Evolutionary conservation across 2,797 vertebrate species (phyloP), one percentile per base, ranked within the genome.

Genomic region (Falco columbarius): DNA sequence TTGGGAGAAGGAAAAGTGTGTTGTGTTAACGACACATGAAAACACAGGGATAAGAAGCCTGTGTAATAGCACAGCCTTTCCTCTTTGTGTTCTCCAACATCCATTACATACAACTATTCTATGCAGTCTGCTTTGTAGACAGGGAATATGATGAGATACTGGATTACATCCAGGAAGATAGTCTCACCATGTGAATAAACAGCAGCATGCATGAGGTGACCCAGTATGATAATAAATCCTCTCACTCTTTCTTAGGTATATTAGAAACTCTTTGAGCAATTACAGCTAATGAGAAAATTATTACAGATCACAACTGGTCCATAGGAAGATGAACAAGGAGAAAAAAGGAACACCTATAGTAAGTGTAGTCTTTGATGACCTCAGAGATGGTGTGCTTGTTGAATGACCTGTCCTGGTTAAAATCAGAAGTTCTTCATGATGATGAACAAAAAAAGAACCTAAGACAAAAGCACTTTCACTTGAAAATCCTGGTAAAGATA

Each of bases 231-330:
- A 86, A 92, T 73, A 87, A 82, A 93, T 87, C 44, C 51, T 73
- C 63, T 89, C 23, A 42, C 26, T 67, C 34, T 66, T 4, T 62
- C 22, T 51, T 44, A 61, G 15, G 9, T 34, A 34, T 58, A 89
- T 36, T 70, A 62, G 59, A 90, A 92, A 89, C 46, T 11, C 16
- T 86, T 74, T 46, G 68, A 54, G 23, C 14, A 76, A 89, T 62
- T 95, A 49, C 9, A 49, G 49, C 10, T 90, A 92, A 87, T 82
- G 72, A 89, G 79, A 80, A 93, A 92, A 95, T 81, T 94, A 92
- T 91, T 87, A 32, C 1, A 0, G 40, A 42, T 92, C 44, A 87
- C 44, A 84, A 81, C 7, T 20, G 11, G 34, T 63, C 38, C 15
- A 7, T 76, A 67, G 67, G 42, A 91, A 89, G 61, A 85, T 38